A percentile compares a stretch with the other conserved stretches of the same genome.
phyloP scores from a whole-genome alignment of 1,140 invertebrate genomes.

The Caenorhabditis inopinata region DNA sequence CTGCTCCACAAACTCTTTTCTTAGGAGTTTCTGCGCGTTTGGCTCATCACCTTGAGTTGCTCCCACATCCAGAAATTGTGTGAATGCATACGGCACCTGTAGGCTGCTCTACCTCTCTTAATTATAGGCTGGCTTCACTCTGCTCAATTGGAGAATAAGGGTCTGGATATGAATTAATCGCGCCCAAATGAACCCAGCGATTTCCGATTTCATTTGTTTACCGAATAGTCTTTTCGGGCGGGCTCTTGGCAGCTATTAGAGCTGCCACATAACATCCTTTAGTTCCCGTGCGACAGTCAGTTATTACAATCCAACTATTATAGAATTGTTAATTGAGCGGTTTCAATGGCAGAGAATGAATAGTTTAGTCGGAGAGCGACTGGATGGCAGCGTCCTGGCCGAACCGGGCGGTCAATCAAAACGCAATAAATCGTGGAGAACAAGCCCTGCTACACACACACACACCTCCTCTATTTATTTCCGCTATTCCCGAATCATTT shows the following conservation, averaged over 20 bases:
- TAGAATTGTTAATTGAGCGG: slow-evolving; percentile 16
- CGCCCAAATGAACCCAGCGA: slow-evolving; percentile 22
- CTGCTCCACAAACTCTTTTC: background rate
- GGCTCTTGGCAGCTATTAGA: slow-evolving; percentile 3
- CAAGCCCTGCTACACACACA: background rate
- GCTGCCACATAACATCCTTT: too few relatives aligned
- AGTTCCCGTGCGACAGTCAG: background rate
- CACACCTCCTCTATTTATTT: background rate
- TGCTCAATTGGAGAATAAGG: background rate
- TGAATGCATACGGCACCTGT: slow-evolving; percentile 21
- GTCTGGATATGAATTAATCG: slow-evolving; percentile 28
- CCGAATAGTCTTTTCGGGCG: background rate
- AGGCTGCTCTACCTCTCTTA: background rate
- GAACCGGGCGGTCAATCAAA: background rate
- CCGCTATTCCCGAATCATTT: slow-evolving; percentile 12
- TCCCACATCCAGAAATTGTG: background rate
- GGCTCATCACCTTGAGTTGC: too few relatives aligned
- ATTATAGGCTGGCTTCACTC: background rate
- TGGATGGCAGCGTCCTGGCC: too few relatives aligned
- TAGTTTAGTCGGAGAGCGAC: background rate
- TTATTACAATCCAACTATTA: slow-evolving; percentile 18
- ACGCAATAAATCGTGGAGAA: slow-evolving; percentile 13
- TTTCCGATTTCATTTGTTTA: slow-evolving; percentile 19
- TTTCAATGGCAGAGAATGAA: background rate
- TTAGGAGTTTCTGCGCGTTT: too few relatives aligned